Conservation (phyloP, 2,113 vertebrate species). For the Melanerpes aurifrons region DNA sequence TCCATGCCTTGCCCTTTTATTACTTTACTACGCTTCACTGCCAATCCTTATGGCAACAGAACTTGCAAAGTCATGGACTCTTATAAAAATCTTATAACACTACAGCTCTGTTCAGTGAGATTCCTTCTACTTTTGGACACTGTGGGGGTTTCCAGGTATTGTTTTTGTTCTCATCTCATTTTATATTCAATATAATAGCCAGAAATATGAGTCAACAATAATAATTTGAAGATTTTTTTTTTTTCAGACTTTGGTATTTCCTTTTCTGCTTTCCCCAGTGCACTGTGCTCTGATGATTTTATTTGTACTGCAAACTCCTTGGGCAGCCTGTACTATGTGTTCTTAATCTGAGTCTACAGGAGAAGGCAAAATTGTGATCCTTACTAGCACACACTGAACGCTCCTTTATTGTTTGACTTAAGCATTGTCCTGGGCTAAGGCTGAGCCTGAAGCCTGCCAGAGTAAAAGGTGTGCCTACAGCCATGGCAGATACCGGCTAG, state of each 20-base stretch:
- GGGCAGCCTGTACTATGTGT: neutral
- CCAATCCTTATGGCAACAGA: conserved; percentile 67
- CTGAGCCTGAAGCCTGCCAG: neutral
- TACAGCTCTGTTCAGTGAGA: neutral
- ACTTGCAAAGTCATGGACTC: conserved; percentile 71
- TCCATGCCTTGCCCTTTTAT: conserved; percentile 63
- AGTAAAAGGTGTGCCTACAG: neutral
- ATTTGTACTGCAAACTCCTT: neutral
- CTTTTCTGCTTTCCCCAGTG: conserved; percentile 16
- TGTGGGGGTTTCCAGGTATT: conserved; percentile 60
- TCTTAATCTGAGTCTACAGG: neutral
- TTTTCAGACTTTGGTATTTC: conserved; percentile 19
- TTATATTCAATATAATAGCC: conserved; percentile 63
- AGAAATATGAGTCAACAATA: conserved; percentile 71
- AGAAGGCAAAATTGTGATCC: neutral
- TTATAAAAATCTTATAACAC: conserved; percentile 31
- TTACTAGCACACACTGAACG: rapidly evolving
- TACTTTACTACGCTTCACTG: conserved; percentile 65
- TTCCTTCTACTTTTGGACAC: conserved; percentile 34
- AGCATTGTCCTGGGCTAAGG: neutral
- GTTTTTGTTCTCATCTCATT: conserved; percentile 52
- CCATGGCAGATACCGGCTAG: neutral
- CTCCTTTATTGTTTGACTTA: neutral
- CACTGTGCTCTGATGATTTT: neutral
- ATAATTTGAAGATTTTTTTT: neutral